These are phyloP conservation scores for Brotula barbata DNA, from an alignment of 2,797 vertebrate species.

Conservation along the genomic window DNA sequence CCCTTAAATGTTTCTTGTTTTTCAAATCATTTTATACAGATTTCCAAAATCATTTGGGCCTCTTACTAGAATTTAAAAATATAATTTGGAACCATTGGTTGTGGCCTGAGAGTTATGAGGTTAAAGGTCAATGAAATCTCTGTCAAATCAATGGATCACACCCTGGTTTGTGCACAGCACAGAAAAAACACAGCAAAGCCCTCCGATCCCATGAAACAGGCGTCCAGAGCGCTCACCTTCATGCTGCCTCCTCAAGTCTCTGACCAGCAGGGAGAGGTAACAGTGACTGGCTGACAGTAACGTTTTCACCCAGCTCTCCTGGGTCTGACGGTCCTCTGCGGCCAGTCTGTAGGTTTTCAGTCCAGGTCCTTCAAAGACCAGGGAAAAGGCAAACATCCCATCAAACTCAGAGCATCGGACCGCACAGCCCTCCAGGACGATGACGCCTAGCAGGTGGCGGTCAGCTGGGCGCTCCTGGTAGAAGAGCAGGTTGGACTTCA, in stretches of 20 bases:
- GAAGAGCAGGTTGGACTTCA: slow-evolving; percentile 96
- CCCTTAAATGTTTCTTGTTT: too few species aligned
- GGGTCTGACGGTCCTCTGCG: slow-evolving; percentile 78
- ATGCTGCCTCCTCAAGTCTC: slow-evolving; percentile 86
- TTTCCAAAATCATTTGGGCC: too few species aligned
- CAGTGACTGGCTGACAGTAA: slow-evolving; percentile 87
- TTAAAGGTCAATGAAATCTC: too few species aligned
- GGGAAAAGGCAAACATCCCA: slow-evolving; percentile 83
- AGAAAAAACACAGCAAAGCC: too few species aligned
- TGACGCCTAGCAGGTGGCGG: slow-evolving; percentile 85
- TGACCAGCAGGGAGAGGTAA: slow-evolving; percentile 88
- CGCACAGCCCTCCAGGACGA: slow-evolving; percentile 90
- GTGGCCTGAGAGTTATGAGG: too few species aligned
- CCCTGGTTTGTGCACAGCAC: too few species aligned
- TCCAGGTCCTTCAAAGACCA: slow-evolving; percentile 85
- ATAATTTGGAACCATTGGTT: too few species aligned
- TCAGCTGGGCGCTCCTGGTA: slow-evolving; percentile 89
- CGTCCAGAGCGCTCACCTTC: slow-evolving; percentile 71
- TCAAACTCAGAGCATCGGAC: slow-evolving; percentile 83
- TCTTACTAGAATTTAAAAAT: too few species aligned
- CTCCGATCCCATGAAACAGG: too few species aligned
- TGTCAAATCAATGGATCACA: too few species aligned
- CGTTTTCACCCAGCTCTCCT: slow-evolving; percentile 89
- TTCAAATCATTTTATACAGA: too few species aligned
- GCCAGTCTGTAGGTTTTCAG: slow-evolving; percentile 83